Conservation (phyloP, 37 sponge, comb jelly and placozoan genomes). For the Amphimedon queenslandica region DNA sequence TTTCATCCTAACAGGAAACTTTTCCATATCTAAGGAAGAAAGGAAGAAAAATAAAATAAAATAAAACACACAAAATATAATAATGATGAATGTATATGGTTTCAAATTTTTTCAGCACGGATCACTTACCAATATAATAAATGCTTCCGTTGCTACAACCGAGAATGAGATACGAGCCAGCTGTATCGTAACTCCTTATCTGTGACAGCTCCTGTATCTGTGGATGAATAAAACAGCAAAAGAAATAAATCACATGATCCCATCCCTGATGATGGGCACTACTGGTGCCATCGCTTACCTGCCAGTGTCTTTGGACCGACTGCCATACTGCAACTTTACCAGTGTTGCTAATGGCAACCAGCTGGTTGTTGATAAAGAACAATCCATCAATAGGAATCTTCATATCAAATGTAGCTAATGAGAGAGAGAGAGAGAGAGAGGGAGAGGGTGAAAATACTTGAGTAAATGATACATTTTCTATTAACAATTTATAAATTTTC, state of each 20-base stretch:
- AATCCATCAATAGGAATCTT: slow-evolving; percentile 88
- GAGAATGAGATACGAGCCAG: slow-evolving; percentile 82
- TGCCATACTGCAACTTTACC: slow-evolving; percentile 98
- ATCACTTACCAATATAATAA: slow-evolving; percentile 78
- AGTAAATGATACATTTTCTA: no score
- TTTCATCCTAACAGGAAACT: slow-evolving; percentile 98
- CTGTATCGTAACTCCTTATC: slow-evolving; percentile 89
- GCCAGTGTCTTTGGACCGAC: slow-evolving; percentile 88
- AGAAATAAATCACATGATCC: not conserved
- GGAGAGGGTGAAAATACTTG: no score
- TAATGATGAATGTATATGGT: slow-evolving; percentile 5
- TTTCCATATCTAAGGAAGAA: slow-evolving; percentile 82
- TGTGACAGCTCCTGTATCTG: slow-evolving; percentile 78
- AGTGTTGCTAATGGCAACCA: slow-evolving; percentile 86
- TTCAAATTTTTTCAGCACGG: no score
- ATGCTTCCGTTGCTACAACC: slow-evolving; percentile 90
- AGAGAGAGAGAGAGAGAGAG: no score
- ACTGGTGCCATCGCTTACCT: slow-evolving; percentile 16
- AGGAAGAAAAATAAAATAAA: not conserved
- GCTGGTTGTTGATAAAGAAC: slow-evolving; percentile 91
- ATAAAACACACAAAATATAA: not conserved
- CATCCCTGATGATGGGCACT: not conserved
- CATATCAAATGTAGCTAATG: slow-evolving; percentile 90
- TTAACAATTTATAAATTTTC: no score
- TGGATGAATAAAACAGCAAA: not conserved